Percentiles rank a stretch among this genome's conserved stretches.
phyloP scores from a whole-genome alignment of 2,113 vertebrate species.

The Salvator merianae region DNA sequence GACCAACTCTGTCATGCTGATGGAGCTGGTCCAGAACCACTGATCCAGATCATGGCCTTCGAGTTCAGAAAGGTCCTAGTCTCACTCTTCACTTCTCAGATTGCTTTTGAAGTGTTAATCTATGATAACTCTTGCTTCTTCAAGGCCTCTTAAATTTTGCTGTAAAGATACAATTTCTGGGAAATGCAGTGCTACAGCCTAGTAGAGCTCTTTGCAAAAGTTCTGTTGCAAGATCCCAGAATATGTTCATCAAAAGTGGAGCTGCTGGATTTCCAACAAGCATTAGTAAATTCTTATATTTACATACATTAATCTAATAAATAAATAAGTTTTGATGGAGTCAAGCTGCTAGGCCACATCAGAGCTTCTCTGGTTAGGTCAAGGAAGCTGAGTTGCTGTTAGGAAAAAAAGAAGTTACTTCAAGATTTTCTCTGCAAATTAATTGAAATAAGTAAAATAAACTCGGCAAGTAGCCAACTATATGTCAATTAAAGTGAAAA shows the following conservation, averaged over 20 bases:
- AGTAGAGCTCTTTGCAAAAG: not conserved
- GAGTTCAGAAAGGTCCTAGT: no score
- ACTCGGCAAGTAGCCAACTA: not conserved
- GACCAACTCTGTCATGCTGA: no score
- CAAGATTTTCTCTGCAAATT: not conserved
- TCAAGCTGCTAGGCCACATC: not conserved
- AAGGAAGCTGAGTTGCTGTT: not conserved
- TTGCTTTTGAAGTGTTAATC: not conserved
- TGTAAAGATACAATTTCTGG: not conserved
- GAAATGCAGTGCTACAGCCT: not conserved
- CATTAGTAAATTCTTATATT: not conserved
- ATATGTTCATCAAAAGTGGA: not conserved
- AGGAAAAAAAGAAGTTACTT: not conserved
- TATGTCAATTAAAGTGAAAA: not conserved
- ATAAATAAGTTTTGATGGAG: not conserved
- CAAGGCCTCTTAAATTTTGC: not conserved
- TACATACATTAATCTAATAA: not conserved
- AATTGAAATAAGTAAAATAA: conserved; percentile 4
- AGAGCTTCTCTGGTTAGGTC: not conserved
- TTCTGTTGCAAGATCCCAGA: not conserved
- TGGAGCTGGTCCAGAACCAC: no score
- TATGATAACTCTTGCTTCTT: not conserved
- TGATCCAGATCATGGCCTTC: no score
- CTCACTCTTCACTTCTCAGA: not conserved
- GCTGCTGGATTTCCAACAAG: not conserved